Evolutionary conservation across 1,140 invertebrate species (phyloP), one percentile per base, ranked within the genome.

Genomic region (Ceratoteleas bidentatus): DNA sequence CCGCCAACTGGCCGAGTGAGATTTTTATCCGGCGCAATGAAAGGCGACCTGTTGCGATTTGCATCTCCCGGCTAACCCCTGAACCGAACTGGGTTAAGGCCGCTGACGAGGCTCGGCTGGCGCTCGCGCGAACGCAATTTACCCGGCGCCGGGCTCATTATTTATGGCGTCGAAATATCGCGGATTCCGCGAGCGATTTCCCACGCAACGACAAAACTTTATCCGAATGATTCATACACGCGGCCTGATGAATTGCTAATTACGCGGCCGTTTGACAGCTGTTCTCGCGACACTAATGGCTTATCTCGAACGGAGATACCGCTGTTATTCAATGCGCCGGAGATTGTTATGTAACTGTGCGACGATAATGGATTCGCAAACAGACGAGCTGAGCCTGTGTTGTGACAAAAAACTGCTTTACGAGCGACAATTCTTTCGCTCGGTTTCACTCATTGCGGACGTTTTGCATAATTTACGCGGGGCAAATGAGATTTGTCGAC

Each of bases 41-140:
- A 83, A 79, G 75, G 65, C 74, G 75, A 83, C 81, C 81, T 83
- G 81, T 83, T 83, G 81, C 75, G 75, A 83, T 83, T 79, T 83
- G 81, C 75, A 83, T 75, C 65, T 70, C 60, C 24, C 24, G 70
- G 74, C 78, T 83, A 83, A 83, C 81, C 74, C 70, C 33, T 74
- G 64, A 74, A 78, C 56, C 57, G 50, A 82, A 83, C 53, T 83
- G 24, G 81, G 81, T 83, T 83, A 83, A 83, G 81, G 81, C 75
- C 76, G 75, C 57, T 68, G 80, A 82, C 74, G 69, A 82, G 65
- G 24, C 24, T 24, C 24, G 24, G 24, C 24, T 24, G 24, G 24
- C 24, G 24, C 24, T 24, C 57, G 38, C 74, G 53, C 60, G 81
- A 77, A 73, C 72, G 50, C 66, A 80, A 84, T 84, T 80, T 73